Evolutionary conservation across 2,113 vertebrate genomes (phyloP).

Genomic region (Amphiprion ocellaris): DNA sequence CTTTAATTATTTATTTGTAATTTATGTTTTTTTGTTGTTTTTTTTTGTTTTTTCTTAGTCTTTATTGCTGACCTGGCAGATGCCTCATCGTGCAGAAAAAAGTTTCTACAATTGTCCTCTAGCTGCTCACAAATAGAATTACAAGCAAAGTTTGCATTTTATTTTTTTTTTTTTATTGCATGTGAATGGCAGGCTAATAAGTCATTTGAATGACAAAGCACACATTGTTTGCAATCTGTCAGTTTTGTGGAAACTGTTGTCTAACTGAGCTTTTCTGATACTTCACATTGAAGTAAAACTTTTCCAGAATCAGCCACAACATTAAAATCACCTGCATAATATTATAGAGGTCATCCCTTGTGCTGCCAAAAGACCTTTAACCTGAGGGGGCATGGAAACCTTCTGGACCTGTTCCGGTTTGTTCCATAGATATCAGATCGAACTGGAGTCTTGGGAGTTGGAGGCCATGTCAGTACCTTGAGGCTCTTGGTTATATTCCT

Average conservation of each 20-base stretch:
- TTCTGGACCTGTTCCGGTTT: too few relatives aligned
- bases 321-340: too few relatives aligned
- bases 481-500: too few relatives aligned
- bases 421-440: too few relatives aligned
- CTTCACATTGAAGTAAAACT: background rate
- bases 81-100: slow-evolving; percentile 21
- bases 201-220: slow-evolving; percentile 26
- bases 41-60: background rate
- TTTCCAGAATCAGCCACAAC: background rate
- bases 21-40: slow-evolving; percentile 28
- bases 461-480: too few relatives aligned
- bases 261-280: background rate
- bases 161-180: slow-evolving; percentile 22
- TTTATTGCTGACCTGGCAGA: slow-evolving; percentile 34
- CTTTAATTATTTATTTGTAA: slow-evolving; percentile 19
- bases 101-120: slow-evolving; percentile 26
- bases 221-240: background rate
- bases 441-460: too few relatives aligned
- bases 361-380: too few relatives aligned
- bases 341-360: too few relatives aligned
- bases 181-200: slow-evolving; percentile 16
- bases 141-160: slow-evolving; percentile 18
- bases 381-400: too few relatives aligned
- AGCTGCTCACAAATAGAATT: background rate
- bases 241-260: background rate